Conservation (phyloP, 2,888 invertebrate genomes). For the Scaptodrosophila latifasciaeformis region DNA sequence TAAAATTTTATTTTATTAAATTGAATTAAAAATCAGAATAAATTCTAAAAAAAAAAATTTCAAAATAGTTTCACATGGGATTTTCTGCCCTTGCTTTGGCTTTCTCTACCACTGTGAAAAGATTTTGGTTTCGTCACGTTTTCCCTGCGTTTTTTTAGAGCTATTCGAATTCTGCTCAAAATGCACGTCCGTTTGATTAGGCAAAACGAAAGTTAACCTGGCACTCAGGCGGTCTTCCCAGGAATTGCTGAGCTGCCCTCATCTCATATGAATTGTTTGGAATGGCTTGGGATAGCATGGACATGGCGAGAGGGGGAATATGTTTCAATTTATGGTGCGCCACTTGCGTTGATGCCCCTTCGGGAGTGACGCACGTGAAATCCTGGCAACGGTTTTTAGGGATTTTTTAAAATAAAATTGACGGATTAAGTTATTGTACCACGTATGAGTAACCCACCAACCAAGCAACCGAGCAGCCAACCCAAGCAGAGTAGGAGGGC, state of each 20-base stretch:
- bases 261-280: too few relatives aligned
- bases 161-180: conserved; percentile 18
- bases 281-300: neutral
- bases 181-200: conserved; percentile 41
- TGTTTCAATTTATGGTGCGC: conserved; percentile 60
- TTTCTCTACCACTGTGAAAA: neutral
- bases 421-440: conserved; percentile 72
- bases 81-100: too few relatives aligned
- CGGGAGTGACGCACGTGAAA: conserved; percentile 41
- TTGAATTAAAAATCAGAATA: too few relatives aligned
- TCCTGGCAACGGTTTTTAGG: conserved; percentile 57
- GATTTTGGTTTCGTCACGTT: neutral
- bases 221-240: neutral
- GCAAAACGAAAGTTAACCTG: conserved; percentile 25
- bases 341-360: conserved; percentile 15
- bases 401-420: conserved; percentile 68
- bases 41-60: too few relatives aligned
- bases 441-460: conserved; percentile 36
- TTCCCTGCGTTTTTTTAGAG: too few relatives aligned
- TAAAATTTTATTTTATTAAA: neutral
- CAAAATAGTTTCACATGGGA: too few relatives aligned
- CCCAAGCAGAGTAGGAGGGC: neutral
- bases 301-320: conserved; percentile 20
- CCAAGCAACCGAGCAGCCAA: too few relatives aligned
- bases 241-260: too few relatives aligned